Evolutionary conservation across 2,797 vertebrate species (phyloP).

Genomic region (Margarornis squamiger): DNA sequence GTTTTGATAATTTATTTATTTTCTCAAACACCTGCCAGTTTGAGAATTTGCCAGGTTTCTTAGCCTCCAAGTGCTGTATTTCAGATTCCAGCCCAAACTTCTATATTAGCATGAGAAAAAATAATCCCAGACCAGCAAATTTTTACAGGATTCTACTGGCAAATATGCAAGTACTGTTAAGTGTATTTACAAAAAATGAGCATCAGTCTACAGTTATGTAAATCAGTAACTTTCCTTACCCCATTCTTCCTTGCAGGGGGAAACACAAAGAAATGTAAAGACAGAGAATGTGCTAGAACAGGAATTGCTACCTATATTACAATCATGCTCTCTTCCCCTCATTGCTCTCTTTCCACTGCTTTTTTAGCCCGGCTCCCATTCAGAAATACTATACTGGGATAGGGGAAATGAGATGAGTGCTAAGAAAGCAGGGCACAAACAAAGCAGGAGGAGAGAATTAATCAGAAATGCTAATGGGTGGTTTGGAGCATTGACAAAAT

Average conservation of each 20-base stretch:
- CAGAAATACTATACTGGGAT: not conserved
- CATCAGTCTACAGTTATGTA: not conserved
- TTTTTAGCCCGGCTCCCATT: not conserved
- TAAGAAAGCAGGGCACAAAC: not conserved
- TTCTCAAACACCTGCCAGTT: not conserved
- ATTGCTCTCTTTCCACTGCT: not conserved
- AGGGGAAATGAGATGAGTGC: not conserved
- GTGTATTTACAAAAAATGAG: not conserved
- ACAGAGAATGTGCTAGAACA: not conserved
- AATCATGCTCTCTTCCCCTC: not conserved
- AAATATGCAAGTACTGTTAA: not conserved
- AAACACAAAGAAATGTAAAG: not conserved
- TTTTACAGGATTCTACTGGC: not conserved
- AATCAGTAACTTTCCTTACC: not conserved
- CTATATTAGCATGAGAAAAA: not conserved
- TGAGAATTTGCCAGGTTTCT: constrained; percentile 11
- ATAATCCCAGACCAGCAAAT: not conserved
- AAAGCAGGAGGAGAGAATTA: not conserved
- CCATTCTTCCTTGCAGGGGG: not conserved
- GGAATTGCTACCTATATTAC: not conserved
- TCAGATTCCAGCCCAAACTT: not conserved
- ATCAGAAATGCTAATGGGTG: not conserved
- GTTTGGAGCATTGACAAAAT: not conserved
- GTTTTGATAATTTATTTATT: not conserved
- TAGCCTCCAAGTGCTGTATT: not conserved